Evolutionary conservation across 1,140 invertebrate species (phyloP).

Genomic region (Dryas iulia): DNA sequence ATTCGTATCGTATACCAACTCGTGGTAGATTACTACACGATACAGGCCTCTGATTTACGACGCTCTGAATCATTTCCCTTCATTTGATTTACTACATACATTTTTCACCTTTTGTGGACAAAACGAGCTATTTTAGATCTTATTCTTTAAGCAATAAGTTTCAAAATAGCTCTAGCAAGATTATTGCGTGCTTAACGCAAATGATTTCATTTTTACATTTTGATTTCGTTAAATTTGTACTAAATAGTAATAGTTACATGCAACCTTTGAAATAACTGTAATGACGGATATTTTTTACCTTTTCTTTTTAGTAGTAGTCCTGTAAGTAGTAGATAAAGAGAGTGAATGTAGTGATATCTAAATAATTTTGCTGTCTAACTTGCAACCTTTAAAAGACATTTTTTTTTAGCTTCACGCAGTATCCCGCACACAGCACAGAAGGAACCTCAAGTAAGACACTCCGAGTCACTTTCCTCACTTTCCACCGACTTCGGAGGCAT

Average conservation of each 20-base stretch:
- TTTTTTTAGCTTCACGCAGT: too few species aligned
- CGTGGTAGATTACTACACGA: neutral
- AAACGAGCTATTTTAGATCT: conserved; percentile 3
- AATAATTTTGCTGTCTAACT: too few species aligned
- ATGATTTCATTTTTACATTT: conserved; percentile 4
- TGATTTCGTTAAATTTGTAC: neutral
- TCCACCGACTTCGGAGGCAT: too few species aligned
- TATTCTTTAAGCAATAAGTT: neutral
- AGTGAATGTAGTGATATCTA: too few species aligned
- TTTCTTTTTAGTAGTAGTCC: too few species aligned
- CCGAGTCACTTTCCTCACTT: too few species aligned
- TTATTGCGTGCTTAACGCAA: conserved; percentile 12
- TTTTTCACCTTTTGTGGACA: conserved; percentile 47
- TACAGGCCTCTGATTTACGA: conserved; percentile 51
- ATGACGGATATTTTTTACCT: neutral
- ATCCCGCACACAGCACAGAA: too few species aligned
- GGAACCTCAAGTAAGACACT: too few species aligned
- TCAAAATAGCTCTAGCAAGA: neutral
- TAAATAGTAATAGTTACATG: conserved; percentile 3
- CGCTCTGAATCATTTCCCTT: conserved; percentile 51
- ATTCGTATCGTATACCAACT: conserved; percentile 21
- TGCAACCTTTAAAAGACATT: too few species aligned
- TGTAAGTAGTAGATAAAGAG: too few species aligned
- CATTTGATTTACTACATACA: conserved; percentile 54
- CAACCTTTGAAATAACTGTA: neutral